Evolutionary conservation across 2,888 invertebrate genomes (phyloP).

Genomic region (Noctua comes): DNA sequence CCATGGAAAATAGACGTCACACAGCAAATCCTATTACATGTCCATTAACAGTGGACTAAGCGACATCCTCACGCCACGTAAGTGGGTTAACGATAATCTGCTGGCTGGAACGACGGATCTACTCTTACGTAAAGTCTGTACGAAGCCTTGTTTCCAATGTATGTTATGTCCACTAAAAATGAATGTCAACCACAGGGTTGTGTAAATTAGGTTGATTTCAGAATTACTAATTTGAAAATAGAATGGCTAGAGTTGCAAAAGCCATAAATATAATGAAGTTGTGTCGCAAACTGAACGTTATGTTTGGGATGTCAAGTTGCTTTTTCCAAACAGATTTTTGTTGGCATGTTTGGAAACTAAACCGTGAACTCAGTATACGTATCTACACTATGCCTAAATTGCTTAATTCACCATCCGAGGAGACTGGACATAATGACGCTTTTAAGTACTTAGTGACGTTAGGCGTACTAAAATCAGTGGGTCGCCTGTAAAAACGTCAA

Average conservation of each 20-base stretch:
- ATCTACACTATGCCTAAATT: constrained; percentile 68
- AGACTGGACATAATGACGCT: constrained; percentile 72
- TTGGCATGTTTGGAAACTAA: constrained; percentile 1
- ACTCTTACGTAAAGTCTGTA: not conserved
- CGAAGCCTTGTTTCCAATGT: not conserved
- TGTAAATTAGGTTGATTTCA: not conserved
- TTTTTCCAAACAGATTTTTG: not conserved
- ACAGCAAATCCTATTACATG: constrained; percentile 63
- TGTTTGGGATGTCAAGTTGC: not conserved
- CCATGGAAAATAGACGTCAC: constrained; percentile 61
- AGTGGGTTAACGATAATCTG: constrained; percentile 67
- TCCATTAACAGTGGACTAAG: constrained; percentile 64
- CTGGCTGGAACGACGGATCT: constrained; percentile 24
- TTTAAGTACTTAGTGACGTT: constrained; percentile 68
- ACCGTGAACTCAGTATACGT: not conserved
- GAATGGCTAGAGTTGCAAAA: not conserved
- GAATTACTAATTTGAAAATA: not conserved
- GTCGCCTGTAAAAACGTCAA: constrained; percentile 21
- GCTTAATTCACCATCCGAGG: constrained; percentile 73
- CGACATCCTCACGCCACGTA: constrained; percentile 56
- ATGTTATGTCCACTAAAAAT: not conserved
- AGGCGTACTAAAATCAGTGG: constrained; percentile 60
- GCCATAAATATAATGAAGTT: not conserved
- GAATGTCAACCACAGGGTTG: fast-evolving
- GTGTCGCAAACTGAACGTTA: not conserved